Evolutionary conservation across 2,888 invertebrate genomes (phyloP), one percentile per base, ranked within the genome.

Genomic region (Marronus borbonicus): DNA sequence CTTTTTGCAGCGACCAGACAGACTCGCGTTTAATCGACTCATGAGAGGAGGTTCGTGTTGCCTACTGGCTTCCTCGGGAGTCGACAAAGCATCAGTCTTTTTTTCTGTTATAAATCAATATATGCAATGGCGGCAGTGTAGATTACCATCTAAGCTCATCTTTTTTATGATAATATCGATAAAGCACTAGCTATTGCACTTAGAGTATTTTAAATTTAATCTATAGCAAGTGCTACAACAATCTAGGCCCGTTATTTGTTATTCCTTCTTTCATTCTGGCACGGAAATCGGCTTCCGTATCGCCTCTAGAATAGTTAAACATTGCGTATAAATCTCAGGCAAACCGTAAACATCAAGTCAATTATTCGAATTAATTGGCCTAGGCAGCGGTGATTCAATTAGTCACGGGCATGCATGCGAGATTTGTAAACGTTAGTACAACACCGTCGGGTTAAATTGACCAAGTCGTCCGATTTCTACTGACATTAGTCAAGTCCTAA

Each of bases 361-460:
- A 76, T 76, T 76, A 76, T 76, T 76, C 66, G 76, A 76, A 76
- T 76, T 76, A 76, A 76, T 76, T 76, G 76, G 55, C 44, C 76
- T 28, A 76, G 72, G 72, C 65, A 64, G 39, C 60, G 60, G 72
- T 74, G 50, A 77, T 72, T 77, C 77, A 72, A 77, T 77, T 77
- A 77, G 70, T 77, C 77, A 77, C 70, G 70, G 52, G 50, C 50
- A 52, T 72, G 77, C 72, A 62, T 62, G 65, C 72, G 52, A 77
- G 77, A 77, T 77, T 77, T 77, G 77, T 77, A 77, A 65, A 77
- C 77, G 72, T 77, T 72, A 77, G 64, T 64, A 70, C 70, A 77
- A 77, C 77, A 72, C 62, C 65, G 55, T 31, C 55, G 64, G 39
- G 77, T 77, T 77, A 77, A 77, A 77, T 77, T 70, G 77, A 72